These are phyloP conservation scores for Spea multiplicata DNA, from an alignment of 2,113 vertebrate species.

Conservation along the genomic window DNA sequence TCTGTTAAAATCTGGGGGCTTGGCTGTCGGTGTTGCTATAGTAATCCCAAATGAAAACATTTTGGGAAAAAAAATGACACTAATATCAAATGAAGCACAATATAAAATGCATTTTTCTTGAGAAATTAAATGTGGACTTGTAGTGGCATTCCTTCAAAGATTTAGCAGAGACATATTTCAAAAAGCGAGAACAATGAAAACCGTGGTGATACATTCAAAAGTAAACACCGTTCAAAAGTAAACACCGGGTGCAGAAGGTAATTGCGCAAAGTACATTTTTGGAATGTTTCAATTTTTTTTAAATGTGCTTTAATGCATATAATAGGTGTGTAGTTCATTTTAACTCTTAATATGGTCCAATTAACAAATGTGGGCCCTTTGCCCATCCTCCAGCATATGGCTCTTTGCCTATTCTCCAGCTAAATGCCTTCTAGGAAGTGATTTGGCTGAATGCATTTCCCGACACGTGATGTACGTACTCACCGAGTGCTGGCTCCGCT, in stretches of 20 bases:
- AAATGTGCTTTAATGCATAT: no score
- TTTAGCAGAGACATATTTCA: background rate
- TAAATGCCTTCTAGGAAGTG: no score
- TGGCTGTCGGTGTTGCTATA: slow-evolving; percentile 24
- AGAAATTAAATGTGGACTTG: slow-evolving; percentile 39
- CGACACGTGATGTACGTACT: no score
- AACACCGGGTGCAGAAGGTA: background rate
- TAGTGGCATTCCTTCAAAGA: slow-evolving; percentile 32
- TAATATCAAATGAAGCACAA: slow-evolving; percentile 29
- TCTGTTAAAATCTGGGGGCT: slow-evolving; percentile 25
- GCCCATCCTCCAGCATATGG: no score
- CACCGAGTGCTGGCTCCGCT: no score
- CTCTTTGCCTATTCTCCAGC: no score
- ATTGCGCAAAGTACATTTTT: background rate
- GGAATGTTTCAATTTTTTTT: no score
- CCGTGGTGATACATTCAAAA: background rate
- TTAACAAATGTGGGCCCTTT: no score
- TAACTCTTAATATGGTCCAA: no score
- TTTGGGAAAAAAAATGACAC: slow-evolving; percentile 40
- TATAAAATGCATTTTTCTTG: slow-evolving; percentile 21
- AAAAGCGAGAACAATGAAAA: background rate
- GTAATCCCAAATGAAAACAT: slow-evolving; percentile 21
- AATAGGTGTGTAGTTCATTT: no score
- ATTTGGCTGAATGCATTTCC: no score
- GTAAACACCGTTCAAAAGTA: background rate